phyloP scores from a whole-genome alignment of 2,888 invertebrate species.

The Chymomyza procnemis region DNA sequence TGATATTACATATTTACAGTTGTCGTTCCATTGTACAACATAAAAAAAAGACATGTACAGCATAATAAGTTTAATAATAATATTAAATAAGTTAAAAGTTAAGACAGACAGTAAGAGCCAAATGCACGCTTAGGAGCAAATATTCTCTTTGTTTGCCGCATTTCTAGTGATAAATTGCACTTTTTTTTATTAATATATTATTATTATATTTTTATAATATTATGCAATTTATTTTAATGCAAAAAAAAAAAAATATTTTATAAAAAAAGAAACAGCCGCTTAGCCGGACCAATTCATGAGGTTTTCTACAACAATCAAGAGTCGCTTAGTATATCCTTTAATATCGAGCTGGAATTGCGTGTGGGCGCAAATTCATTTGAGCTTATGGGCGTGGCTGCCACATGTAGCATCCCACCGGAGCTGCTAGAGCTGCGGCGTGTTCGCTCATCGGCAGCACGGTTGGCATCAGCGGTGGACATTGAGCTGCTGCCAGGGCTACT shows the following conservation, averaged over 20 bases:
- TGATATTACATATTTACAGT: not conserved
- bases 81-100: not conserved
- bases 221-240: constrained; percentile 11
- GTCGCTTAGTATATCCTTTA: constrained; percentile 78
- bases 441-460: not conserved
- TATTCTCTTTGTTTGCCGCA: not conserved
- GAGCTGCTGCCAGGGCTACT: too few species aligned
- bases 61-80: not conserved
- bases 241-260: constrained; percentile 7
- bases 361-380: constrained; percentile 76
- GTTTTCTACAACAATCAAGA: constrained; percentile 74
- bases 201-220: too few species aligned
- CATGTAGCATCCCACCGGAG: constrained; percentile 9
- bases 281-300: not conserved
- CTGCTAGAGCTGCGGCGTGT: constrained; percentile 20
- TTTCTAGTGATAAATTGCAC: constrained; percentile 38
- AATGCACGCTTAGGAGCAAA: not conserved
- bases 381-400: constrained; percentile 54
- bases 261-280: constrained; percentile 1
- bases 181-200: constrained; percentile 19
- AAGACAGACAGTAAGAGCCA: not conserved
- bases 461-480: not conserved
- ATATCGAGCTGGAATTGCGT: constrained; percentile 78
- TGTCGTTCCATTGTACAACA: not conserved
- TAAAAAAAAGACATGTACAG: not conserved